Evolutionary conservation across 2,888 invertebrate species (phyloP), one percentile per base, ranked within the genome.

Genomic region (Pecten maximus): DNA sequence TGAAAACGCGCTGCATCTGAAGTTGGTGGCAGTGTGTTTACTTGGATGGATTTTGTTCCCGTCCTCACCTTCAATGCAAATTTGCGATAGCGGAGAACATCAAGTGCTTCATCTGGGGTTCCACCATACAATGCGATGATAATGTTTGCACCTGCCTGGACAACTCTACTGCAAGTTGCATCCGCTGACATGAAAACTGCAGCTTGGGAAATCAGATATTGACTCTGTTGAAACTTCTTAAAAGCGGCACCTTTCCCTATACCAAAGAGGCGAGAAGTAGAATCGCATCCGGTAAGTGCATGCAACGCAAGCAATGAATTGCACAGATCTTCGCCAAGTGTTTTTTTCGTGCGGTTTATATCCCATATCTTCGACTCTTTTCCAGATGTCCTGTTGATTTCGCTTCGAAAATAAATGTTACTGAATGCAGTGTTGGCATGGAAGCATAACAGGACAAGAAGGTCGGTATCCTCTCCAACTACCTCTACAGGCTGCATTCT

Each of bases 401-500:
- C 28, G 28, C 35, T 44, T 48, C 44, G 44, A 40, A 48, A 44
- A 28, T 44, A 88, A 16, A 88, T 50, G 8, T 40, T 28, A 35
- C 28, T 2, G 3, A 3, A 19, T 35, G 40, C 15, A 28, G 8
- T 0, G 3, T 91, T 90, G 40, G 92, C 92, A 91, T 94, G 93
- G 87, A 92, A 92, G 40, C 93, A 93, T 19, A 95, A 90, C 2
- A 95, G 91, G 10, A 94, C 93, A 1, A 95, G 91, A 15, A 95
- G 89, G 90, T 95, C 94, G n/a, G 94, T 95, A 89, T 95, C 95
- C 90, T 95, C 95, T 23, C 94, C 95, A 40, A 95, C 91, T 2
- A 95, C 88, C 44, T 87, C 89, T 40, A 93, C 92, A 16, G 19
- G 39, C 23, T 35, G 23, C 28, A 44, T 40, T n/a, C 60, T 40